These are phyloP conservation scores for Cossypha niveicapilla DNA, from an alignment of 2,797 vertebrate genomes.

Conservation along the genomic window DNA sequence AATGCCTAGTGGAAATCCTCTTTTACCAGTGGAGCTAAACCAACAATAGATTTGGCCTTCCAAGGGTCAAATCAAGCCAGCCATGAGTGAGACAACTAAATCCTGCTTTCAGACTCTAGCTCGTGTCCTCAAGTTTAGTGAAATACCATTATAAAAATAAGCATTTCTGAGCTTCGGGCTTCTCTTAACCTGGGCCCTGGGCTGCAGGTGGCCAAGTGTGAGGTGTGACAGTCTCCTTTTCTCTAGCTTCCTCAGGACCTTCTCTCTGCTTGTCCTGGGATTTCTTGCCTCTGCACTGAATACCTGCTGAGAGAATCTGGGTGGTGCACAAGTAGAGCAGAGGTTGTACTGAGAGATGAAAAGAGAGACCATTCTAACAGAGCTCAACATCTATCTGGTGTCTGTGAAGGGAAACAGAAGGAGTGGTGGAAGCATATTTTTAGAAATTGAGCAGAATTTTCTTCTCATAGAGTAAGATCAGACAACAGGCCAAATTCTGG, in stretches of 20 bases:
- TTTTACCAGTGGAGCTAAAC: not conserved
- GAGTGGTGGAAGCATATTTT: not conserved
- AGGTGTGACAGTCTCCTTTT: not conserved
- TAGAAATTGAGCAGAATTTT: not conserved
- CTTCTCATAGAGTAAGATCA: not conserved
- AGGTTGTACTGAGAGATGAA: not conserved
- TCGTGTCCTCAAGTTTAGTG: not conserved
- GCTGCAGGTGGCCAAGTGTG: not conserved
- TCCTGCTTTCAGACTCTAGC: not conserved
- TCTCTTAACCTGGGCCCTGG: not conserved
- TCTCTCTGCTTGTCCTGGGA: not conserved
- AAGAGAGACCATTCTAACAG: not conserved
- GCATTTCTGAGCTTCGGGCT: constrained; percentile 5
- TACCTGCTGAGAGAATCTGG: not conserved
- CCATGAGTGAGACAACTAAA: not conserved
- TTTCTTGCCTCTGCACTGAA: not conserved
- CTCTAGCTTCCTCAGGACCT: not conserved
- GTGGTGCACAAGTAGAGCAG: not conserved
- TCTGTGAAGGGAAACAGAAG: constrained; percentile 7
- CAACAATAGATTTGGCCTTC: not conserved
- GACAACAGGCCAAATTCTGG: not conserved
- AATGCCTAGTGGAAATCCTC: not conserved
- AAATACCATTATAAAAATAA: not conserved
- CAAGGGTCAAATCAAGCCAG: constrained; percentile 25
- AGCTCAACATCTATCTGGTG: not conserved